These are phyloP conservation scores for Euura lappo DNA, from an alignment of 1,140 invertebrate genomes.

Conservation along the genomic window DNA sequence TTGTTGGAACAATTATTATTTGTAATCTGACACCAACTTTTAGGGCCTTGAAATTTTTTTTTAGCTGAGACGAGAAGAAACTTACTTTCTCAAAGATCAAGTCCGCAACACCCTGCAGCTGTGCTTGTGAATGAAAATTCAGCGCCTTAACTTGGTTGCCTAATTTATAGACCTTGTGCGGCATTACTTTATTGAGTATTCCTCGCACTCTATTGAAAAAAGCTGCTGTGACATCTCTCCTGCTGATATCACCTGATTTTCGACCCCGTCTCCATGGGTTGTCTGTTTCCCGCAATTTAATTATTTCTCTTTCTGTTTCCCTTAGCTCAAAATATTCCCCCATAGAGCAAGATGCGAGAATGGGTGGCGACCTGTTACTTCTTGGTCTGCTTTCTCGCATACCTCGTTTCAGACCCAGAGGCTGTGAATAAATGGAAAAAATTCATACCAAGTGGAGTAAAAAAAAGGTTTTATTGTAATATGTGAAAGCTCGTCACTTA, in stretches of 20 bases:
- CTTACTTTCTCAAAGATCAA: no score
- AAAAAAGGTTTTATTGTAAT: not conserved
- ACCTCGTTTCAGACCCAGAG: constrained; percentile 58
- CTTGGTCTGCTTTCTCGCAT: constrained; percentile 60
- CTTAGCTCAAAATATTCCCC: constrained; percentile 84
- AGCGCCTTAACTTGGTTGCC: no score
- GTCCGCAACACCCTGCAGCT: no score
- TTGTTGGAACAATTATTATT: no score
- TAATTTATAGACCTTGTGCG: no score
- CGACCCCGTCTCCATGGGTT: constrained; percentile 89
- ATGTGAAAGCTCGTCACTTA: constrained; percentile 27
- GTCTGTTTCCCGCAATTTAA: constrained; percentile 62
- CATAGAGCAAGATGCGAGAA: constrained; percentile 74
- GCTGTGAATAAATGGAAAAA: constrained; percentile 40
- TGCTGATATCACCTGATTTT: constrained; percentile 26
- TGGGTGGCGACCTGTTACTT: constrained; percentile 62
- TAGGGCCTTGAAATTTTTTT: no score
- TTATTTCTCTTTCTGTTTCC: constrained; percentile 35
- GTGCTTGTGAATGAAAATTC: no score
- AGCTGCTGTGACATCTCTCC: constrained; percentile 64
- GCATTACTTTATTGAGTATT: no score
- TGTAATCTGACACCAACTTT: no score
- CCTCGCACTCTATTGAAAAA: constrained; percentile 60
- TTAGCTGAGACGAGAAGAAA: no score
- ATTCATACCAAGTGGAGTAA: not conserved